These are phyloP conservation scores for Pseudachorutes palmiensis DNA, from an alignment of 1,140 invertebrate genomes.

Conservation along the genomic window DNA sequence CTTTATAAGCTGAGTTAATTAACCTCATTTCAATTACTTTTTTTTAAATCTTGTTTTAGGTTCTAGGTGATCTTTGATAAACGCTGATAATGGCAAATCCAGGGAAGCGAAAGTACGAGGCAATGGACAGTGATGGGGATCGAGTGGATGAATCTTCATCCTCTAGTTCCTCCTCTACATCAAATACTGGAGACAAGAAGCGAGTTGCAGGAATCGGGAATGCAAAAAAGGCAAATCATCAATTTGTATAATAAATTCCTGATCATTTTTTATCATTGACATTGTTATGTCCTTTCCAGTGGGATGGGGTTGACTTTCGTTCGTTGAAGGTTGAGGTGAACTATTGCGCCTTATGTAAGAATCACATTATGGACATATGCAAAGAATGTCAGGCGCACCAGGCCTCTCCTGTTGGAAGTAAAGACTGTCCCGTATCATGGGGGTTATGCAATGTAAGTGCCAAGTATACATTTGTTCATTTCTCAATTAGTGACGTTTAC, in stretches of 20 bases:
- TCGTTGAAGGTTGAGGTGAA: constrained; percentile 99
- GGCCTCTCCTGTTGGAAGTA: constrained; percentile 81
- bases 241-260: not conserved
- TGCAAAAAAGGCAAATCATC: constrained; percentile 76
- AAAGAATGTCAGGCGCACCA: constrained; percentile 99
- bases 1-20: no score
- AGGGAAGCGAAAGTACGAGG: no score
- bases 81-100: no score
- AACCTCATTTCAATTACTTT: no score
- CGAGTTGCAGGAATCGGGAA: no score
- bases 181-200: constrained; percentile 78
- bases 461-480: not conserved
- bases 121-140: no score
- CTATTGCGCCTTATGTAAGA: constrained; percentile 98
- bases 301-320: constrained; percentile 97
- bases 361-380: constrained; percentile 99
- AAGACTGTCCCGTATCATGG: constrained; percentile 99
- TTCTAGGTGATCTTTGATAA: no score
- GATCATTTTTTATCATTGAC: not conserved
- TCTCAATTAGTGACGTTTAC: not conserved
- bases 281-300: constrained; percentile 52
- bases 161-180: constrained; percentile 65
- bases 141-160: no score
- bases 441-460: constrained; percentile 93
- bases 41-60: no score